A percentile compares a stretch with the other conserved stretches of the same genome.
Evolutionary conservation across 2,888 invertebrate genomes (phyloP).

Genomic region (Polyommatus iphigenia): DNA sequence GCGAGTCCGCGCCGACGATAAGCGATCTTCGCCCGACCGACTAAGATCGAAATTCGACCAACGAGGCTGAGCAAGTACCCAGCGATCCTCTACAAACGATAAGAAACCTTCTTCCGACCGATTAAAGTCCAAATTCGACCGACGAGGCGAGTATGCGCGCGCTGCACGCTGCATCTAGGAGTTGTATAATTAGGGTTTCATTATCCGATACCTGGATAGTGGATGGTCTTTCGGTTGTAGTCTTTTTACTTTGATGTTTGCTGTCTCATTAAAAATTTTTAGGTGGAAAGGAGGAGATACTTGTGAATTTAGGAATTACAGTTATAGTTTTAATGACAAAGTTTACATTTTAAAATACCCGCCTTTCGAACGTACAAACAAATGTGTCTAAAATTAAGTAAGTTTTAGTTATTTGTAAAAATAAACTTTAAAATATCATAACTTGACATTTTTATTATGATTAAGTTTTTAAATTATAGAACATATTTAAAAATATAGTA

Average conservation of each 20-base stretch:
- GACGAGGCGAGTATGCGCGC: conserved; percentile 55
- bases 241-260: conserved; percentile 1
- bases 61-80: conserved; percentile 54
- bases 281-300: no score
- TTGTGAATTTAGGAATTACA: no score
- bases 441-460: no score
- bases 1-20: conserved; percentile 51
- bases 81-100: conserved; percentile 48
- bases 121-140: conserved; percentile 78
- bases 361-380: no score
- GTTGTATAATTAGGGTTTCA: neutral
- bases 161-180: neutral
- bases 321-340: no score
- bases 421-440: no score
- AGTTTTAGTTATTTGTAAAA: no score
- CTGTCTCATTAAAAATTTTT: neutral
- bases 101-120: conserved; percentile 71
- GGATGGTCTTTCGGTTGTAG: neutral
- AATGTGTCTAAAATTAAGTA: no score
- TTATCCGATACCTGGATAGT: neutral
- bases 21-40: conserved; percentile 70
- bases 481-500: neutral
- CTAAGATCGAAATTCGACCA: conserved; percentile 70
- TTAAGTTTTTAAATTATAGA: no score
- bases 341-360: no score